Evolutionary conservation across 2,888 invertebrate genomes (phyloP).

Genomic region (Diabrotica balteata): DNA sequence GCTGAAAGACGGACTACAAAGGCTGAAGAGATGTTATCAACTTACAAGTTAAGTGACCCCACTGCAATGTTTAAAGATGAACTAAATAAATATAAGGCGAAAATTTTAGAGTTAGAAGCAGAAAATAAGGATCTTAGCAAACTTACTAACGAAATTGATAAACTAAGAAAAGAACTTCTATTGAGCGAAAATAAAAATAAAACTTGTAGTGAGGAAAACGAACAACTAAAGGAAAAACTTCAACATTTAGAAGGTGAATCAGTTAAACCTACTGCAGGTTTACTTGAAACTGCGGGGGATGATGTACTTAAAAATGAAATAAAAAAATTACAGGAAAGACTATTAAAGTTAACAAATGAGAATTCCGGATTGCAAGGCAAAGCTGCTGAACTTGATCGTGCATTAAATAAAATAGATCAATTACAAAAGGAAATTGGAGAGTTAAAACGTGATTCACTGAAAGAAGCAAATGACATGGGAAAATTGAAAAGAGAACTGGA

Average conservation of each 20-base stretch:
- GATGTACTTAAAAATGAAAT: constrained; percentile 35
- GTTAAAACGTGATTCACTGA: constrained; percentile 35
- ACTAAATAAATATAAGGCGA: constrained; percentile 19
- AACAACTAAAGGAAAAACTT: not conserved
- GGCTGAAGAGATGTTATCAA: constrained; percentile 42
- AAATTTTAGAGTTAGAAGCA: constrained; percentile 35
- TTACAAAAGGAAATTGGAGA: constrained; percentile 37
- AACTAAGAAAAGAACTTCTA: too few species aligned
- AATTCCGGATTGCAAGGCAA: constrained; percentile 34
- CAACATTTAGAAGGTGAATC: not conserved
- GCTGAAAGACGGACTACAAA: constrained; percentile 43
- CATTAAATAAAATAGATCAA: constrained; percentile 34
- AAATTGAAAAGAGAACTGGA: constrained; percentile 43
- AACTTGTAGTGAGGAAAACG: not conserved
- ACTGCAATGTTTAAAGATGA: constrained; percentile 43
- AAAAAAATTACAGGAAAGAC: constrained; percentile 29
- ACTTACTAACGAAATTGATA: too few species aligned
- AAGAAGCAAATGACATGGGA: constrained; percentile 36
- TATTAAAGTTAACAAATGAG: constrained; percentile 33
- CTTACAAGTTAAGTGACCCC: constrained; percentile 42
- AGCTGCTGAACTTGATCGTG: constrained; percentile 34
- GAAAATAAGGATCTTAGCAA: constrained; percentile 39
- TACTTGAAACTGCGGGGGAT: constrained; percentile 11
- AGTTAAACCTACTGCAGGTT: not conserved
- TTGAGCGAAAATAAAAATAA: too few species aligned